Conservation (phyloP, 2,113 vertebrate genomes). For the Plecotus auritus region DNA sequence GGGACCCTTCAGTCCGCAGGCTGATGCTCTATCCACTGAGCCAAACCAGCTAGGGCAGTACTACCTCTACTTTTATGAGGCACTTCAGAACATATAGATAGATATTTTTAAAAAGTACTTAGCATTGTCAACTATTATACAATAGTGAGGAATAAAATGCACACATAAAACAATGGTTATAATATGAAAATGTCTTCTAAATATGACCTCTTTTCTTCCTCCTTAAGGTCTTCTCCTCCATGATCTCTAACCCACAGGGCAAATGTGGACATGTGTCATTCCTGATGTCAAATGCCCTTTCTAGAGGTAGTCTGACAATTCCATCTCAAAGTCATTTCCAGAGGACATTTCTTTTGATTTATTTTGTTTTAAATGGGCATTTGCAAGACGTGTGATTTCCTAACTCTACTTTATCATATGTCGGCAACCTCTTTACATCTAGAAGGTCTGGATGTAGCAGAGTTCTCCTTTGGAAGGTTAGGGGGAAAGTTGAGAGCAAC, state of each 20-base stretch:
- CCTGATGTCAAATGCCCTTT: background rate
- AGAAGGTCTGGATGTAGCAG: background rate
- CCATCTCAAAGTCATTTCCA: constrained; percentile 36
- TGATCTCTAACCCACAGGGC: background rate
- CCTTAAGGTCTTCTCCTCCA: background rate
- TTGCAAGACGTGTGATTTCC: background rate
- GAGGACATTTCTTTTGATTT: background rate
- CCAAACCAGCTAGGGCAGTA: no score
- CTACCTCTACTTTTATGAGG: constrained; percentile 41
- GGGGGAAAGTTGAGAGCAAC: constrained; percentile 56
- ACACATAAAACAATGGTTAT: no score
- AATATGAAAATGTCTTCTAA: background rate
- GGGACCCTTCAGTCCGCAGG: no score
- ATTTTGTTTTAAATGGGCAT: background rate
- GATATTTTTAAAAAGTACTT: no score
- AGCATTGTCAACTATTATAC: no score
- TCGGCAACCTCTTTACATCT: constrained; percentile 44
- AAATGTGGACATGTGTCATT: background rate
- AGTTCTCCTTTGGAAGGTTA: constrained; percentile 3
- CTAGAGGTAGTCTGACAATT: background rate
- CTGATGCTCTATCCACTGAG: no score
- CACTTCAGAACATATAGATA: no score
- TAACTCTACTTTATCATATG: constrained; percentile 47
- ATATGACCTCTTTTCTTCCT: background rate
- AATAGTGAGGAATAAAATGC: no score